phyloP scores from a whole-genome alignment of 2,888 invertebrate genomes.

The Acronicta psi region DNA sequence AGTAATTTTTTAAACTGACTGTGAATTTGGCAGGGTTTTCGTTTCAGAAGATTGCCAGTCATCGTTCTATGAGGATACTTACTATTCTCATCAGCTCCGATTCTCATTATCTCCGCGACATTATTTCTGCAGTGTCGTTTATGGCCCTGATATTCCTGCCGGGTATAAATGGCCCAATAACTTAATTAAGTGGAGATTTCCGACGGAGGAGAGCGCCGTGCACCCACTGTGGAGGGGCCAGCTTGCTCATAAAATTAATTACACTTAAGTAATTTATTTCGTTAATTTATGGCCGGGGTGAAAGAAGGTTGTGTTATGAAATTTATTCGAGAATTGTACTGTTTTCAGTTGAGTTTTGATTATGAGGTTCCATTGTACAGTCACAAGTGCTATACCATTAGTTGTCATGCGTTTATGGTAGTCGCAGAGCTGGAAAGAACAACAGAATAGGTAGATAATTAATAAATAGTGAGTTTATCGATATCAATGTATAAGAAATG shows the following conservation, averaged over 20 bases:
- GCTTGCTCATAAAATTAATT: constrained; percentile 63
- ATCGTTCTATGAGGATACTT: constrained; percentile 16
- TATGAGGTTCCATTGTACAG: neutral
- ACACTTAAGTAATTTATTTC: constrained; percentile 61
- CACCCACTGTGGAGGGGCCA: constrained; percentile 49
- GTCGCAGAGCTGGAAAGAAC: too few species aligned
- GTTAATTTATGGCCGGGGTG: constrained; percentile 57
- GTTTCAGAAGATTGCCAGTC: neutral
- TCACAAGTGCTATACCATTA: neutral
- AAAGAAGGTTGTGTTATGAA: constrained; percentile 40
- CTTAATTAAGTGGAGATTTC: constrained; percentile 76
- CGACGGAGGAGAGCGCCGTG: constrained; percentile 42
- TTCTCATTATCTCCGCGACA: constrained; percentile 40
- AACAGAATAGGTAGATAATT: too few species aligned
- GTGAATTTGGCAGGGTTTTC: neutral
- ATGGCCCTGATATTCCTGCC: constrained; percentile 53
- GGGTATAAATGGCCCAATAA: constrained; percentile 70
- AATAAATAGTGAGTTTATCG: too few species aligned
- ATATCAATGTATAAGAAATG: too few species aligned
- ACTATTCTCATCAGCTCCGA: constrained; percentile 37
- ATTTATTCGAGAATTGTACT: constrained; percentile 26
- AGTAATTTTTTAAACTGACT: neutral
- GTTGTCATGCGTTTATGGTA: neutral
- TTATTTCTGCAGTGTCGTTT: constrained; percentile 29
- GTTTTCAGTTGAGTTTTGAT: constrained; percentile 24